Evolutionary conservation across 2,888 invertebrate species (phyloP).

Genomic region (Drosophila austrosaltans): DNA sequence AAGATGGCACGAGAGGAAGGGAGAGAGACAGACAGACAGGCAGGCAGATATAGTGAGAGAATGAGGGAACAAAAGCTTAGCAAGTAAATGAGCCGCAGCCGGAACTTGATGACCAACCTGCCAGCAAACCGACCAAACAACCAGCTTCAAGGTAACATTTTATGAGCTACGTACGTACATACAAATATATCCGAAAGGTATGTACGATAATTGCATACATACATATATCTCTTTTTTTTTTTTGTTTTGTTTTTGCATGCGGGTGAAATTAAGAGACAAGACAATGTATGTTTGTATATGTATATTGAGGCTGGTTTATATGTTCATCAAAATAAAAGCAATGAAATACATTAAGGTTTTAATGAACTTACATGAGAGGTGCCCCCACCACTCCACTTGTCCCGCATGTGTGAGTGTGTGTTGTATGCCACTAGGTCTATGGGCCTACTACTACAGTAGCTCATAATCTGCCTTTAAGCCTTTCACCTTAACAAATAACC

Average conservation of each 20-base stretch:
- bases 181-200: conserved; percentile 11
- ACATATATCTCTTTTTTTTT: neutral
- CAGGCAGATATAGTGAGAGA: neutral
- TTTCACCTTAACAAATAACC: conserved; percentile 8
- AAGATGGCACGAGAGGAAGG: conserved; percentile 7
- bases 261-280: conserved; percentile 63
- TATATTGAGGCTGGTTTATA: conserved; percentile 8
- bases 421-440: conserved; percentile 2
- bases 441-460: neutral
- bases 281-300: neutral
- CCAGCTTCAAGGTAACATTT: conserved; percentile 70
- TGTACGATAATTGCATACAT: conserved; percentile 11
- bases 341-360: conserved; percentile 25
- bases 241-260: conserved; percentile 54
- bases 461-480: neutral
- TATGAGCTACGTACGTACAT: conserved; percentile 45
- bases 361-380: conserved; percentile 31
- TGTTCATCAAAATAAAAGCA: conserved; percentile 30
- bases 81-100: conserved; percentile 62
- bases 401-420: neutral
- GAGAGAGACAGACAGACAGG: conserved; percentile 24
- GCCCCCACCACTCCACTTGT: too few species aligned
- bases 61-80: conserved; percentile 18
- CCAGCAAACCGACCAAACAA: conserved; percentile 33
- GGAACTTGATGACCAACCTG: conserved; percentile 58